Percentiles rank a stretch among this genome's conserved stretches.
Evolutionary conservation across 2,888 invertebrate species (phyloP).

Genomic region (Balanococcus diminutus): DNA sequence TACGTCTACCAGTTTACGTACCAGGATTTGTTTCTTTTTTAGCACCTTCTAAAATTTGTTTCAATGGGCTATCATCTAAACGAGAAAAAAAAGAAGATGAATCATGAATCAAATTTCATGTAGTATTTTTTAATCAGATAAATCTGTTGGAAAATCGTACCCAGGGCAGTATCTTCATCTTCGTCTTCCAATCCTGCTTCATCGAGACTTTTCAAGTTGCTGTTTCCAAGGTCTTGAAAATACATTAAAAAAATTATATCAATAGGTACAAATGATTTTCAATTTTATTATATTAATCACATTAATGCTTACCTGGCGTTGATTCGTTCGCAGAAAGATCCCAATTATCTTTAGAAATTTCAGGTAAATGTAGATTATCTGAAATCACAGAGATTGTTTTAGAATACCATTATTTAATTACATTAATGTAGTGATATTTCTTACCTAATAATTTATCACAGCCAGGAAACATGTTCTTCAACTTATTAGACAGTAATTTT

Average conservation of each 20-base stretch:
- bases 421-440: neutral
- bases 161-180: neutral
- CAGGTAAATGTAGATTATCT: slow-evolving; percentile 46
- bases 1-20: neutral
- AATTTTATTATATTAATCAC: neutral
- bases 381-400: neutral
- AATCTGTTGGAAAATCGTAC: too few relatives aligned
- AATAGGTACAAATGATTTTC: neutral
- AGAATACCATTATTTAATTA: neutral
- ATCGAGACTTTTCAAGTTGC: slow-evolving; percentile 10
- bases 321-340: neutral
- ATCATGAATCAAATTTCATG: too few relatives aligned
- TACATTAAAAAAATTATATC: too few relatives aligned
- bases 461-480: slow-evolving; percentile 21
- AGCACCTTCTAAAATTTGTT: slow-evolving; percentile 43
- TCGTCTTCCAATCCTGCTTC: neutral
- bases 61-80: slow-evolving; percentile 40
- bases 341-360: slow-evolving; percentile 37
- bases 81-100: neutral
- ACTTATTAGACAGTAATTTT: neutral
- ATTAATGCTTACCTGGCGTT: slow-evolving; percentile 1
- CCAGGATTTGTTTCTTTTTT: slow-evolving; percentile 27
- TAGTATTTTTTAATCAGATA: too few relatives aligned
- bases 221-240: neutral
- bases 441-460: slow-evolving; percentile 37